Evolutionary conservation across 2,797 vertebrate genomes (phyloP), one percentile per base, ranked within the genome.

Genomic region (Sphaeramia orbicularis): DNA sequence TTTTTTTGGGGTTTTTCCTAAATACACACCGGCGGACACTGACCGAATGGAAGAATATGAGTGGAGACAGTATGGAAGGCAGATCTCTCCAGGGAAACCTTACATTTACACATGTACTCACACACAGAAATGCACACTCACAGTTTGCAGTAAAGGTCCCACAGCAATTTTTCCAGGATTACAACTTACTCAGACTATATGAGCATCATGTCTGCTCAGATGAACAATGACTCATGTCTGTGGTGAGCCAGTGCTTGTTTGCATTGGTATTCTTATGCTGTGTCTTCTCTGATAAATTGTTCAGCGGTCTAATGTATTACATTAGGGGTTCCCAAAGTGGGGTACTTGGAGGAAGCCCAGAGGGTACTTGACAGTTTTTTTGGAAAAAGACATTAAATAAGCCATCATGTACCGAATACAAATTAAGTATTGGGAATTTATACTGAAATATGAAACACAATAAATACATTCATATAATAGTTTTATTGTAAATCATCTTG

Each of bases 31-130:
- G 54, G 59, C 30, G 41, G 7, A 13, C 42, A 8, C 58, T 71
- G 83, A 74, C 59, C 58, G 74, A 49, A 42, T 65, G 68, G 42
- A 63, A 30, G 48, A 55, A 71, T 60, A 84, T 80, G 62, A 74
- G 59, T 53, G 38, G 50, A 74, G 70, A 74, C 65, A 45, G 53
- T 40, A 50, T 68, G 67, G 53, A 61, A 75, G 65, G 41, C 19
- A 44, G 14, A 49, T 57, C 45, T 41, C 76, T 68, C 66, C 24
- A 18, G 68, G 44, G 65, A 74, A 51, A 4, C 2, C 18, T n/a
- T 30, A 52, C 13, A 42, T 12, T 40, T 50, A 61, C 21, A 50
- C 40, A 63, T 30, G n/a, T 37, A 53, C 37, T 19, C 15, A 35
- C 37, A 50, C 37, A 55, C 16, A 64, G 0, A 65, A 14, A 47